Evolutionary conservation across 2,888 invertebrate species (phyloP).

Genomic region (Mystacides longicornis): DNA sequence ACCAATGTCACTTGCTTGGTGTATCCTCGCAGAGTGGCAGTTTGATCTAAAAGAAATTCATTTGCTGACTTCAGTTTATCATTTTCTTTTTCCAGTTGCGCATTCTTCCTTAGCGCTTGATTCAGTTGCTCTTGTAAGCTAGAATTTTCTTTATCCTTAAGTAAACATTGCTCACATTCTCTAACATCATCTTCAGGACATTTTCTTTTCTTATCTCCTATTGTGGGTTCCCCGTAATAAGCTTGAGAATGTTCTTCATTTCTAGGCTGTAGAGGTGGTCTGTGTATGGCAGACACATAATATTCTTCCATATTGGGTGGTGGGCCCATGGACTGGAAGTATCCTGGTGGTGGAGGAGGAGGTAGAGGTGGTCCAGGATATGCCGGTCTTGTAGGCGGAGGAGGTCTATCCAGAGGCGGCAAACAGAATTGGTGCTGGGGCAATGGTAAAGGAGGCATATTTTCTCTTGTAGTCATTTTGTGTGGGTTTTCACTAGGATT

Average conservation of each 20-base stretch:
- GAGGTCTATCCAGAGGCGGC: background rate
- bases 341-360: background rate
- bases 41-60: background rate
- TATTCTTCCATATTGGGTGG: background rate
- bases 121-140: background rate
- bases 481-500: background rate
- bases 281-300: background rate
- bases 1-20: slow-evolving; percentile 1
- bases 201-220: background rate
- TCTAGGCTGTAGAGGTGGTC: background rate
- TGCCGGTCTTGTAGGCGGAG: background rate
- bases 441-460: background rate
- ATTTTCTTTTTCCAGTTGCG: slow-evolving; percentile 1
- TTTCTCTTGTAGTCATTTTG: background rate
- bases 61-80: slow-evolving; percentile 3
- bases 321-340: too few species aligned
- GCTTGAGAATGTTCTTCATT: background rate
- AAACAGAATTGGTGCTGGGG: background rate
- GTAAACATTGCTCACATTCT: background rate
- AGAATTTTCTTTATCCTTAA: background rate
- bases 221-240: background rate
- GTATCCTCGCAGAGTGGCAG: background rate
- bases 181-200: background rate
- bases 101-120: slow-evolving; percentile 1
- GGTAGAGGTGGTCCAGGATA: background rate